Base-by-base conservation (phyloP, 2,888 invertebrate genomes). In the Cryptocheilus praepositus region DNA sequence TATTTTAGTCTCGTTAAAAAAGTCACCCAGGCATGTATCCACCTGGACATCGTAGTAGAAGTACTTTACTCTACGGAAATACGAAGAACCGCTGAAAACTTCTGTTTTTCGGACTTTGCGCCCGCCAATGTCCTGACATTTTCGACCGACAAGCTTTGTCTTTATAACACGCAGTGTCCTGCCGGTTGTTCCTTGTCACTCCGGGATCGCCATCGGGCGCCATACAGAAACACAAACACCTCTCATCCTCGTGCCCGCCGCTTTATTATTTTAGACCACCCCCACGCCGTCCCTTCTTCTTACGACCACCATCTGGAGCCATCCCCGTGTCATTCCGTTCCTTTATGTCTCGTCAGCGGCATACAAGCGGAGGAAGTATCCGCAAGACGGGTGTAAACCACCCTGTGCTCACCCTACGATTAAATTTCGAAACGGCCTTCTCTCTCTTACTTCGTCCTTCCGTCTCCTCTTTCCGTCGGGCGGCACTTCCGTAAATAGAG, bases 261-360 rank as follows among this genome's bases (percentile, higher is more conserved):
- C 83, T 85, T 86, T 85, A 84, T 84, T 84, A 84, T 84, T 84
- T 83, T 81, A 84, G 78, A 82, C 80, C 71, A 81, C 71, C 81
- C 74, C 81, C 36, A 11, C 36, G 36, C 7, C 36, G 36, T n/a
- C 36, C 36, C 36, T 36, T 36, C 36, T 36, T 36, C 80, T 77
- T 79, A 81, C 73, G 74, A 73, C 77, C 73, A 70, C 82, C 85
- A 85, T 86, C 80, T 86, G 85, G 64, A 75, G 61, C 71, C 85
- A 84, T 81, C 73, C 83, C 81, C 79, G 62, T 58, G 64, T 63
- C 67, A 61, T 71, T 71, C 63, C 69, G 59, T 62, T 46, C 67
- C 63, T 69, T 74, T 36, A 55, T 60, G 70, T 49, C 49, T 16
- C 49, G 16, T 49, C 61, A 61, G 70, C 61, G 36, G 57, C 63